Conservation (phyloP, 2,113 vertebrate genomes). For the Sebastes schlegelii region DNA sequence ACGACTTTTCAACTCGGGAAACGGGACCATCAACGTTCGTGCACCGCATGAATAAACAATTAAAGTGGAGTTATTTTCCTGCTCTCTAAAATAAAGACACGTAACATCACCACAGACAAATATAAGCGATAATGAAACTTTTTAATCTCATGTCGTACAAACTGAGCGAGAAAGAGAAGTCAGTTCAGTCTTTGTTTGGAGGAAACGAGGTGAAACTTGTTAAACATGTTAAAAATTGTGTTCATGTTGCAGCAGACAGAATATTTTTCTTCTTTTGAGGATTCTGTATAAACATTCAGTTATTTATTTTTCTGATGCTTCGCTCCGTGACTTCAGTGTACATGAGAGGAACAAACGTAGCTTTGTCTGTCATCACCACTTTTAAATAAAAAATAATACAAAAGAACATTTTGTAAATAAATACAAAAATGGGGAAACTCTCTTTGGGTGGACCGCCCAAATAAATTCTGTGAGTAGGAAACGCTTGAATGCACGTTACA, state of each 20-base stretch:
- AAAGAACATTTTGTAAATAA: neutral
- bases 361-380: neutral
- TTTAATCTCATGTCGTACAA: neutral
- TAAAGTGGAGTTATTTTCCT: no score
- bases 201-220: neutral
- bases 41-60: no score
- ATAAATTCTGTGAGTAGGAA: neutral
- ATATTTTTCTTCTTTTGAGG: neutral
- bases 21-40: no score
- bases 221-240: neutral
- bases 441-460: neutral
- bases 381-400: conserved; percentile 13
- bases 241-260: neutral
- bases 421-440: neutral
- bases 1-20: no score
- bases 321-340: no score
- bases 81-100: no score
- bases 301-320: no score
- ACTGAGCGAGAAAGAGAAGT: neutral
- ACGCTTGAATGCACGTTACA: neutral
- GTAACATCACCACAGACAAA: neutral
- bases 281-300: neutral
- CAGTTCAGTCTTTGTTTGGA: neutral
- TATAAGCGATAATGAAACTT: neutral
- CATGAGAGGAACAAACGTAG: neutral